Evolutionary conservation across 92 coral and sea anemone genomes (phyloP).

Genomic region (Zoanthus sansibaricus): DNA sequence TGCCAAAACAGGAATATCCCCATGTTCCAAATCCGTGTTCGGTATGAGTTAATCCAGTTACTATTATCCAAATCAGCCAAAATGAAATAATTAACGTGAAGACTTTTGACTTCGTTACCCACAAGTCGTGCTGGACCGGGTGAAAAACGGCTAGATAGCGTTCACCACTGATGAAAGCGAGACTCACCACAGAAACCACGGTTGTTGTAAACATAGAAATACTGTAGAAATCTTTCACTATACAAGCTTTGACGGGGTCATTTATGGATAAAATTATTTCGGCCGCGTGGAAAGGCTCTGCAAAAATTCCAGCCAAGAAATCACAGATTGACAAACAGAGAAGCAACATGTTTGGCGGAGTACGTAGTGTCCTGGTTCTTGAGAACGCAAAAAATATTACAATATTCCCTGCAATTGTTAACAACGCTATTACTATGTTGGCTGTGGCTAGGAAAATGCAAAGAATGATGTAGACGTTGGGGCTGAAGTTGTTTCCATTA

Average conservation of each 20-base stretch:
- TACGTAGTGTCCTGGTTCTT: conserved; percentile 40
- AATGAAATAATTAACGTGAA: conserved; percentile 6
- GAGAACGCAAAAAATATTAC: conserved; percentile 53
- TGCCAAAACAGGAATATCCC: conserved; percentile 58
- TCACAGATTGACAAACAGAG: conserved; percentile 56
- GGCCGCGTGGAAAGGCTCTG: conserved; percentile 57
- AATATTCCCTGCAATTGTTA: conserved; percentile 39
- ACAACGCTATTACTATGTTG: conserved; percentile 27
- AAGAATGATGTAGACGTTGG: background rate
- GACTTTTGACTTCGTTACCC: conserved; percentile 40
- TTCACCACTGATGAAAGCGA: conserved; percentile 52
- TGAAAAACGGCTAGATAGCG: conserved; percentile 57
- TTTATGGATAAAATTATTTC: conserved; percentile 45
- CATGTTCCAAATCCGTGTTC: conserved; percentile 53
- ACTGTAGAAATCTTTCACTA: conserved; percentile 55
- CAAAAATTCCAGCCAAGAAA: conserved; percentile 57
- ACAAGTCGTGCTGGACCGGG: conserved; percentile 47
- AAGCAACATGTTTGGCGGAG: conserved; percentile 59
- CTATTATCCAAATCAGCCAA: conserved; percentile 56
- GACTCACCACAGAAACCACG: conserved; percentile 44
- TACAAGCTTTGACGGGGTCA: conserved; percentile 48
- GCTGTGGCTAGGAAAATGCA: conserved; percentile 45
- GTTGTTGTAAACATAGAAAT: conserved; percentile 54
- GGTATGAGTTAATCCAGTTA: conserved; percentile 51
- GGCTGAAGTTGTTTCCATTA: background rate